Percentiles rank a stretch among this genome's conserved stretches.
Conservation (phyloP, 2,113 vertebrate species). For the Suncus etruscus region DNA sequence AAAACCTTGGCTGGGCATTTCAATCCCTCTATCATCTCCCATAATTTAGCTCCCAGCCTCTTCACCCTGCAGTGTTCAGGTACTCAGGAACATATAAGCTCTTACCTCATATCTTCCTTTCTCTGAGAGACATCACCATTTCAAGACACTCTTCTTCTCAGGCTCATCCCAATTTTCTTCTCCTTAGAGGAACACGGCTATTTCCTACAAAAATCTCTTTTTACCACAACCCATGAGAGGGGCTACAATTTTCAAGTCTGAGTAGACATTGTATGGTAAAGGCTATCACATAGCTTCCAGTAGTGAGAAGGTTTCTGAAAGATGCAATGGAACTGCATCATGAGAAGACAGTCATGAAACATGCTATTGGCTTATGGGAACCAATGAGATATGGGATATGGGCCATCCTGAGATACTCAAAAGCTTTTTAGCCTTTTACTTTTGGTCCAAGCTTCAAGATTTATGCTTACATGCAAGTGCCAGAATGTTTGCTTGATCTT, state of each 20-base stretch:
- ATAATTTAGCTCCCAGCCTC: accelerated
- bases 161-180: background rate
- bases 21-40: too few species aligned
- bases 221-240: background rate
- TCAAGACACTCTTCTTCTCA: too few species aligned
- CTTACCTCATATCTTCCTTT: background rate
- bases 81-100: accelerated
- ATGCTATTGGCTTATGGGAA: background rate
- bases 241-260: background rate
- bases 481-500: background rate
- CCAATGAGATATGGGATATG: background rate
- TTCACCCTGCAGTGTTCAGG: accelerated
- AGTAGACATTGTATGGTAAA: background rate
- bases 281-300: background rate
- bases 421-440: background rate
- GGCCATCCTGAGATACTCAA: background rate
- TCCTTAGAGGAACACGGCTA: background rate
- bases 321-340: background rate
- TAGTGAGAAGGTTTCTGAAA: background rate
- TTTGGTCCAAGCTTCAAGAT: background rate
- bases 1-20: too few species aligned
- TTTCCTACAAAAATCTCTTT: background rate
- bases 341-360: background rate
- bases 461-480: background rate
- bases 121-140: background rate